phyloP scores from a whole-genome alignment of 1,140 invertebrate genomes.

The Zeugodacus cucurbitae region DNA sequence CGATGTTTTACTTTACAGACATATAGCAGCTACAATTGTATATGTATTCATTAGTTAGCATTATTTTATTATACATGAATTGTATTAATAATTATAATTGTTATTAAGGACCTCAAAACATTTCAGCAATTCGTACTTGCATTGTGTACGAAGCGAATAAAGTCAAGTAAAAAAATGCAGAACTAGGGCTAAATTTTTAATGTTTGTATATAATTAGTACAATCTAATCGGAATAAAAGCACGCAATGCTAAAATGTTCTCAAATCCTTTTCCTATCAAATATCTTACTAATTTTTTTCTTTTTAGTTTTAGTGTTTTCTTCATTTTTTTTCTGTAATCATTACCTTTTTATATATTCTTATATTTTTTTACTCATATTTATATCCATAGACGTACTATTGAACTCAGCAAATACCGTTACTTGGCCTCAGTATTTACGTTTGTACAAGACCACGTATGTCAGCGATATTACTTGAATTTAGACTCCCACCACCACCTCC shows the following conservation, averaged over 20 bases:
- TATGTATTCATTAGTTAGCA: not conserved
- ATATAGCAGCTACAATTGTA: not conserved
- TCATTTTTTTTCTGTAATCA: not conserved
- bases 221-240: not conserved
- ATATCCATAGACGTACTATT: not conserved
- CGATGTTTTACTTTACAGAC: not conserved
- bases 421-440: slow-evolving; percentile 48
- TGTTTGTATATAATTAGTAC: not conserved
- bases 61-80: not conserved
- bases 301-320: not conserved
- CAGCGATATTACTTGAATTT: slow-evolving; percentile 45
- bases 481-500: slow-evolving; percentile 40
- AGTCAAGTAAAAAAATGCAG: not conserved
- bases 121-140: not conserved
- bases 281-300: not conserved
- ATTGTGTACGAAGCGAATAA: not conserved
- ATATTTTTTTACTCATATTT: not conserved
- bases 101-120: not conserved
- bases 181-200: not conserved
- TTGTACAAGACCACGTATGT: slow-evolving; percentile 62
- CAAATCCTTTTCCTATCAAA: not conserved
- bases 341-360: not conserved
- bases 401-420: not conserved
- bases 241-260: not conserved
- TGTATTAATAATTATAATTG: slow-evolving; percentile 26